Evolutionary conservation across 2,888 invertebrate species (phyloP).

Genomic region (Drosophila kanekoi): DNA sequence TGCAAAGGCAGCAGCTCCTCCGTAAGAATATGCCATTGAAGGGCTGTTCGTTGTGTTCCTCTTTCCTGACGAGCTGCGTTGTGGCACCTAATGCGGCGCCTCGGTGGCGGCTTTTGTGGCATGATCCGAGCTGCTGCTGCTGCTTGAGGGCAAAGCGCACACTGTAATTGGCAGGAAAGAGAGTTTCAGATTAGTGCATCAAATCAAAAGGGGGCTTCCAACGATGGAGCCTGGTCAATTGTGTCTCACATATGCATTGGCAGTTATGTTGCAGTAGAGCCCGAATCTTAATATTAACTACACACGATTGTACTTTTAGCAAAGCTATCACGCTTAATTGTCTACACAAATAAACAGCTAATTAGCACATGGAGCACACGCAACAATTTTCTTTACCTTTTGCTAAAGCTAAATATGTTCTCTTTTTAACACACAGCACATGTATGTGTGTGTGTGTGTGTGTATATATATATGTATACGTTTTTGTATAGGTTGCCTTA

Average conservation of each 20-base stretch:
- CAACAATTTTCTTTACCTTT: conserved; percentile 38
- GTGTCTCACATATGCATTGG: background rate
- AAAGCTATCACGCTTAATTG: conserved; percentile 6
- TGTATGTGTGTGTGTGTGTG: background rate
- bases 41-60: conserved; percentile 12
- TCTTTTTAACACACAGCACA: conserved; percentile 32
- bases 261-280: conserved; percentile 6
- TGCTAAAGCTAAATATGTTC: conserved; percentile 50
- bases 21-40: background rate
- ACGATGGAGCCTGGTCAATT: background rate
- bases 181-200: background rate
- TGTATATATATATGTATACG: conserved; percentile 15
- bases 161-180: conserved; percentile 63
- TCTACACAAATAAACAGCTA: conserved; percentile 39
- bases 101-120: conserved; percentile 41
- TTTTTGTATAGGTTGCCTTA: conserved; percentile 39
- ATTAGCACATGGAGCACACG: conserved; percentile 45
- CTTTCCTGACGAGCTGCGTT: conserved; percentile 9
- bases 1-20: conserved; percentile 41
- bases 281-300: conserved; percentile 4
- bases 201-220: too few relatives aligned
- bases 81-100: conserved; percentile 29
- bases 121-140: conserved; percentile 51
- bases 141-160: conserved; percentile 79
- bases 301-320: conserved; percentile 5